Percentiles rank a stretch among this genome's conserved stretches.
Evolutionary conservation across 2,113 vertebrate genomes (phyloP).

Genomic region (Oryzias woworae): DNA sequence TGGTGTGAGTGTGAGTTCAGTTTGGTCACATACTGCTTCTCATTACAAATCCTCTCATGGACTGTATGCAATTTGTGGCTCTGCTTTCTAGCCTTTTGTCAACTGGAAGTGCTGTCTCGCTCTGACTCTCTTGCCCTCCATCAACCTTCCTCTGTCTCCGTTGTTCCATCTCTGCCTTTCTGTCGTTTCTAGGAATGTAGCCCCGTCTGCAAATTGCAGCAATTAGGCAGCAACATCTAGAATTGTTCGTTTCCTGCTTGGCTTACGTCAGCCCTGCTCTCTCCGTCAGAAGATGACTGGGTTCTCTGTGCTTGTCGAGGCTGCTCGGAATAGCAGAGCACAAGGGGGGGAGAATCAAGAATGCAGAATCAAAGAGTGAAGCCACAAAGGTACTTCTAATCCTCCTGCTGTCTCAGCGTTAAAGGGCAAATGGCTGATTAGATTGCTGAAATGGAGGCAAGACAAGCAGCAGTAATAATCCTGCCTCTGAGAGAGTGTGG

Average conservation of each 20-base stretch:
- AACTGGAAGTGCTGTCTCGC: conserved; percentile 26
- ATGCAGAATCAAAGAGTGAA: conserved; percentile 51
- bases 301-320: conserved; percentile 35
- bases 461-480: conserved; percentile 54
- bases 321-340: conserved; percentile 15
- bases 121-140: conserved; percentile 21
- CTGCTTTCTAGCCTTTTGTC: conserved; percentile 55
- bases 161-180: not conserved
- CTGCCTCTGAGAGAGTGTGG: conserved; percentile 43
- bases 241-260: conserved; percentile 28
- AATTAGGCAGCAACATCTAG: conserved; percentile 46
- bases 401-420: conserved; percentile 40
- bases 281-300: conserved; percentile 27
- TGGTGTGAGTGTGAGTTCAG: conserved; percentile 23
- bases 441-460: conserved; percentile 55
- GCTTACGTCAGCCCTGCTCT: conserved; percentile 25
- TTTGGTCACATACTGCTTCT: conserved; percentile 59
- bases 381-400: conserved; percentile 59
- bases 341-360: conserved; percentile 39
- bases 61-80: conserved; percentile 61
- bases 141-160: conserved; percentile 26
- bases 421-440: conserved; percentile 71
- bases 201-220: conserved; percentile 38
- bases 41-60: conserved; percentile 66
- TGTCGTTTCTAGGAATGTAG: conserved; percentile 32